A percentile compares a stretch with the other conserved stretches of the same genome.
phyloP scores from a whole-genome alignment of 1,140 invertebrate species.

The Phocides pigmalion region DNA sequence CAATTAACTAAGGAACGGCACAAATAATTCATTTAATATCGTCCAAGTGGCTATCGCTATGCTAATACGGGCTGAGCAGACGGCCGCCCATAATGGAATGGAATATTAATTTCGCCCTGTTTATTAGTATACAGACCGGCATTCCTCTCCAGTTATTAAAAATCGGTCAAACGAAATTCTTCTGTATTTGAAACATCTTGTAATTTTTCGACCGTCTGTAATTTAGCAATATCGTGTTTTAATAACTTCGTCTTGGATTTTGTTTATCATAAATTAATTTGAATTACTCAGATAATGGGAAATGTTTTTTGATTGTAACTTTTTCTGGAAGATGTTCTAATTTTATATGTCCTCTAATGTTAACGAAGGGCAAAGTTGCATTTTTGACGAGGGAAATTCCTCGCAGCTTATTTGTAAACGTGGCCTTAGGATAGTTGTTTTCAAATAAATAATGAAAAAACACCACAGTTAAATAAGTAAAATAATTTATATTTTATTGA shows the following conservation, averaged over 20 bases:
- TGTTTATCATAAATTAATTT: neutral
- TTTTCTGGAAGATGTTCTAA: too few relatives aligned
- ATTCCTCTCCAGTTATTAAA: constrained; percentile 4
- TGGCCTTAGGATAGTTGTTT: too few relatives aligned
- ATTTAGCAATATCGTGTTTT: neutral
- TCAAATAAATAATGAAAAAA: too few relatives aligned
- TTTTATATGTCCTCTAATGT: too few relatives aligned
- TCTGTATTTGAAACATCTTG: neutral
- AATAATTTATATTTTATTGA: too few relatives aligned
- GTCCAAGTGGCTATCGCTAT: constrained; percentile 23
- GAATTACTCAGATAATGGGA: too few relatives aligned
- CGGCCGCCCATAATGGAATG: constrained; percentile 1
- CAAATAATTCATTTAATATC: constrained; percentile 26
- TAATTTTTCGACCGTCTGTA: neutral
- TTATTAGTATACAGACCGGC: neutral
- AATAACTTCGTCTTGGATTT: neutral
- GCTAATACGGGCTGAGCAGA: constrained; percentile 15
- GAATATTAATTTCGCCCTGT: constrained; percentile 10
- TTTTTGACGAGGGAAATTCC: too few relatives aligned
- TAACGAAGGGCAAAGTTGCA: too few relatives aligned
- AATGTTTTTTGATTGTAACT: neutral
- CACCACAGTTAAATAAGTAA: too few relatives aligned
- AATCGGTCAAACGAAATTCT: neutral
- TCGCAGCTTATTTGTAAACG: too few relatives aligned
- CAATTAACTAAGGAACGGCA: constrained; percentile 17